Evolutionary conservation across 2,888 invertebrate genomes (phyloP), one percentile per base, ranked within the genome.

Genomic region (Embidobia sp.): DNA sequence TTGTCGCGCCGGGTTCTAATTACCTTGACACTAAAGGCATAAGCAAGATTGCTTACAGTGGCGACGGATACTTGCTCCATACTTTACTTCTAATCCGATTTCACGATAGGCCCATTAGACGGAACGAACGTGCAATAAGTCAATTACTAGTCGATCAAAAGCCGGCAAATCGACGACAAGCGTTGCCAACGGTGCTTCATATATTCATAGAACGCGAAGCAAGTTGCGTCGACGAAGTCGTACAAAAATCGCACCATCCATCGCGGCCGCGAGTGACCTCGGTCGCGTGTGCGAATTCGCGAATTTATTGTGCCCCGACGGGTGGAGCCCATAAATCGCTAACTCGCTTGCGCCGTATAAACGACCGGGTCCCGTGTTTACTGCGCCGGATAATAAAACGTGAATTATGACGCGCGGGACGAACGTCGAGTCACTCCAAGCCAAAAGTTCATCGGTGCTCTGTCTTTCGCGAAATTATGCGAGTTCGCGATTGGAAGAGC

Each of bases 181-280:
- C 7, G 8, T 16, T 37, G 29, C 29, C n/a, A n/a, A n/a, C n/a
- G n/a, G n/a, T n/a, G n/a, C n/a, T n/a, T n/a, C n/a, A n/a, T n/a
- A n/a, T n/a, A n/a, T n/a, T n/a, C n/a, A n/a, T n/a, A n/a, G n/a
- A n/a, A n/a, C n/a, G n/a, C n/a, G n/a, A n/a, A n/a, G n/a, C n/a
- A n/a, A n/a, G n/a, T n/a, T n/a, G n/a, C n/a, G n/a, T n/a, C n/a
- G n/a, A n/a, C n/a, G n/a, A n/a, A n/a, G 64, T 79, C 74, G 29
- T 61, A 61, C 78, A 79, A 80, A 80, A 80, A 80, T 80, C 72
- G 72, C 73, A 73, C 74, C 55, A 55, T 72, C 31, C 33, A 49
- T 73, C 46, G 44, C 29, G 44, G 44, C 29, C n/a, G 64, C 53
- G 40, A 66, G 51, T 67, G 51, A 57, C 49, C 55, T 53, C 18